Evolutionary conservation across 2,888 invertebrate genomes (phyloP), one percentile per base, ranked within the genome.

Genomic region (Hypercompe scribonia): DNA sequence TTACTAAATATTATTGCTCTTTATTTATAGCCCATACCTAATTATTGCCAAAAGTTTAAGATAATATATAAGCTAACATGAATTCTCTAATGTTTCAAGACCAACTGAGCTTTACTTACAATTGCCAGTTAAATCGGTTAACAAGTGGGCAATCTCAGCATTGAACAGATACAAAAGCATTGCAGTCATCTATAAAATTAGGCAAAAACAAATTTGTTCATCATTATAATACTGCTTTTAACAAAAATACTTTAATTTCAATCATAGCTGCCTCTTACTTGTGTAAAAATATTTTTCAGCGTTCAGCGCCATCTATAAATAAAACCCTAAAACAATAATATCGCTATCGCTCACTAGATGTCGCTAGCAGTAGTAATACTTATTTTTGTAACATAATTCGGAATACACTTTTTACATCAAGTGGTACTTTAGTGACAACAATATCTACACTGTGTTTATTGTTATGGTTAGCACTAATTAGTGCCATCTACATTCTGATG

Each of bases 321-420:
- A 68, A 81, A 74, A 80, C 74, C 74, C 79, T 77, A 81, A 79
- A 75, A 72, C 61, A 67, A 76, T 71, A 80, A 72, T 81, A 77
- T 70, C 36, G 71, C 76, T 81, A 77, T 68, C 42, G 70, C 75
- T 42, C 72, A 70, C 78, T 71, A 77, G 84, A 68, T 77, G 78
- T 70, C 79, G 74, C 66, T 74, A 77, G 39, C 65, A 63, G 46
- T 70, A 77, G 64, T 84, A 76, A 34, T 82, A 70, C 73, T 61
- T 77, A 81, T 69, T 61, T 71, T 78, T 77, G 75, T 75, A 84
- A 79, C 73, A 13, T 82, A 78, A 84, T 83, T 83, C 84, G 82
- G 82, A 68, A 72, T 80, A 78, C 78, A 80, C 69, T 75, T 61
- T 68, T 68, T 61, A 68, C 70, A 64, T 72, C 74, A 76, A 50